Percentiles rank a stretch among this genome's conserved stretches.
phyloP scores from a whole-genome alignment of 2,113 vertebrate species.

The Microtus pennsylvanicus region DNA sequence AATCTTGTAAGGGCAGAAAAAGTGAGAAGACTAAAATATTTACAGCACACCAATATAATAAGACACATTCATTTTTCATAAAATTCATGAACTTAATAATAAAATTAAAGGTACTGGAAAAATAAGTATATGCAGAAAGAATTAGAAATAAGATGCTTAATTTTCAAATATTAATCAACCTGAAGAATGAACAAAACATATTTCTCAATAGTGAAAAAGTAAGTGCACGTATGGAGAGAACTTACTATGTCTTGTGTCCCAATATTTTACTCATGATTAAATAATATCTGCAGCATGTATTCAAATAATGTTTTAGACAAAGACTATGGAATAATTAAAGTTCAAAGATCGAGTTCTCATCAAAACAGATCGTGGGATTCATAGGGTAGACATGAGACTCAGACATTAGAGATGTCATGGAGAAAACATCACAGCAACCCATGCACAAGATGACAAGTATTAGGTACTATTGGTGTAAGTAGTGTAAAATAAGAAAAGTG shows the following conservation, averaged over 20 bases:
- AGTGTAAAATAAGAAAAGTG: not conserved
- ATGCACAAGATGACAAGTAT: not conserved
- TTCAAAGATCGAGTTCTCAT: not conserved
- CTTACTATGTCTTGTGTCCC: not conserved
- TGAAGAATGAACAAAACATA: not conserved
- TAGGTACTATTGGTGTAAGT: not conserved
- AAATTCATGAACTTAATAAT: constrained; percentile 30
- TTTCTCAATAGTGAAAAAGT: not conserved
- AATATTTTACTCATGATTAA: not conserved
- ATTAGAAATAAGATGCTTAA: not conserved
- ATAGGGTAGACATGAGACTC: not conserved
- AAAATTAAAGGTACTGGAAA: not conserved
- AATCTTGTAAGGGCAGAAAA: not conserved
- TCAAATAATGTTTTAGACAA: not conserved
- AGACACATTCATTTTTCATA: not conserved
- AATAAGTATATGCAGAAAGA: not conserved
- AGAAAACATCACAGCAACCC: not conserved
- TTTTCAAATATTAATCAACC: not conserved
- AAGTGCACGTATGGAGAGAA: not conserved
- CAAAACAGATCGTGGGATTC: not conserved
- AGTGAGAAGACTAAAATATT: constrained; percentile 21
- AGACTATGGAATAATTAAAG: not conserved
- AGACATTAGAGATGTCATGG: not conserved
- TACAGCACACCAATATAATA: not conserved
- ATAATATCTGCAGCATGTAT: constrained; percentile 2